Conservation (phyloP, 2,797 vertebrate species). For the Scomberomorus guttatus region DNA sequence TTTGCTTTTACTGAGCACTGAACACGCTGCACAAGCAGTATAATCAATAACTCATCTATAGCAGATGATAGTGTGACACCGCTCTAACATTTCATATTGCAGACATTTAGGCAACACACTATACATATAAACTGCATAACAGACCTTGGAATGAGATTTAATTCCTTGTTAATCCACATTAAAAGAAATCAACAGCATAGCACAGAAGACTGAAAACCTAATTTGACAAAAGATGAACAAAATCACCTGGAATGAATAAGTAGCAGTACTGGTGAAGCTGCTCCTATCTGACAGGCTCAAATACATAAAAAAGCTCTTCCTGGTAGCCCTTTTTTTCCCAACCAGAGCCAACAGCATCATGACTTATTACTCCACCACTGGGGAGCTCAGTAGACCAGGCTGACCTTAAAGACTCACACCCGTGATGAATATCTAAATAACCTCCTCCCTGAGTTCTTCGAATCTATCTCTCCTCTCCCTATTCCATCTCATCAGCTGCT, state of each 20-base stretch:
- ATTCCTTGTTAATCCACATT: background rate
- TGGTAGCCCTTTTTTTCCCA: background rate
- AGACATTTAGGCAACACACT: background rate
- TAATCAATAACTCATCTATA: no score
- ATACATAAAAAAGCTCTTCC: background rate
- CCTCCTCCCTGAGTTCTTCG: conserved; percentile 38
- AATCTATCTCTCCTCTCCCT: conserved; percentile 13
- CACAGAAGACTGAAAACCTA: background rate
- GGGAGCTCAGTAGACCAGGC: conserved; percentile 37
- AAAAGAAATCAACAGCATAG: background rate
- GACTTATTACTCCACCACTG: conserved; percentile 45
- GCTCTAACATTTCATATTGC: background rate
- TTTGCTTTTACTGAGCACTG: no score
- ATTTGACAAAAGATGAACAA: background rate
- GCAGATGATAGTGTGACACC: background rate
- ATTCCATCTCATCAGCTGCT: conserved; percentile 23
- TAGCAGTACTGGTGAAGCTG: background rate
- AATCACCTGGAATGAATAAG: background rate
- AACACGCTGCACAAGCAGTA: no score
- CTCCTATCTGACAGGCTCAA: background rate
- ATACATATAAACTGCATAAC: background rate
- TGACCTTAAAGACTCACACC: conserved; percentile 63
- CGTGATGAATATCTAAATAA: conserved; percentile 64
- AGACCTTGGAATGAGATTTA: background rate
- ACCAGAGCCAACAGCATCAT: conserved; percentile 30